Conservation (phyloP, 2,888 invertebrate genomes). For the Erebia ligea region DNA sequence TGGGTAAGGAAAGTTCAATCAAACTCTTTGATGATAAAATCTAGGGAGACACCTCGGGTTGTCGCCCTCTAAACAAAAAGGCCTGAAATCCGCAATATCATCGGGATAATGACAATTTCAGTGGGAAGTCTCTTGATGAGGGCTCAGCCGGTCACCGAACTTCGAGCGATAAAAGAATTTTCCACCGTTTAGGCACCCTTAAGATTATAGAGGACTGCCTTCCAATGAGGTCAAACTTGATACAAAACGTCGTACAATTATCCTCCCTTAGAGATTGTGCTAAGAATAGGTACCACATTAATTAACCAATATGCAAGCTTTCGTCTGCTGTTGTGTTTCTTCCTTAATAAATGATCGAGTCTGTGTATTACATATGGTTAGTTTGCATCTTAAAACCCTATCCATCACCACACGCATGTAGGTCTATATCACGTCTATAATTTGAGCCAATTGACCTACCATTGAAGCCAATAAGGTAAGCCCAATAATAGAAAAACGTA, state of each 20-base stretch:
- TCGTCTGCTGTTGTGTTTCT: too few relatives aligned
- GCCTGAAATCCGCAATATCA: slow-evolving; percentile 14
- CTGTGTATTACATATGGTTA: too few relatives aligned
- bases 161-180: background rate
- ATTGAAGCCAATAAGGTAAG: too few relatives aligned
- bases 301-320: too few relatives aligned
- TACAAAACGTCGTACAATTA: background rate
- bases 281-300: background rate
- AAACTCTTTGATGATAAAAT: background rate
- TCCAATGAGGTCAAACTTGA: background rate
- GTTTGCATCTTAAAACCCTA: too few relatives aligned
- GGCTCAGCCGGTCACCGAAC: slow-evolving; percentile 6
- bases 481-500: too few relatives aligned
- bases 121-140: background rate
- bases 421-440: too few relatives aligned
- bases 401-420: too few relatives aligned
- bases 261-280: background rate
- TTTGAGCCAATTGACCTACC: too few relatives aligned
- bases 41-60: background rate
- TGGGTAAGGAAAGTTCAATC: background rate
- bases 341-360: too few relatives aligned
- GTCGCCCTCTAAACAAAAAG: slow-evolving; percentile 1
- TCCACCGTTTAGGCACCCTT: background rate
- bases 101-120: slow-evolving; percentile 14
- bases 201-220: background rate